Base-by-base conservation (phyloP, 2,888 invertebrate genomes). In the Acronicta psi region DNA sequence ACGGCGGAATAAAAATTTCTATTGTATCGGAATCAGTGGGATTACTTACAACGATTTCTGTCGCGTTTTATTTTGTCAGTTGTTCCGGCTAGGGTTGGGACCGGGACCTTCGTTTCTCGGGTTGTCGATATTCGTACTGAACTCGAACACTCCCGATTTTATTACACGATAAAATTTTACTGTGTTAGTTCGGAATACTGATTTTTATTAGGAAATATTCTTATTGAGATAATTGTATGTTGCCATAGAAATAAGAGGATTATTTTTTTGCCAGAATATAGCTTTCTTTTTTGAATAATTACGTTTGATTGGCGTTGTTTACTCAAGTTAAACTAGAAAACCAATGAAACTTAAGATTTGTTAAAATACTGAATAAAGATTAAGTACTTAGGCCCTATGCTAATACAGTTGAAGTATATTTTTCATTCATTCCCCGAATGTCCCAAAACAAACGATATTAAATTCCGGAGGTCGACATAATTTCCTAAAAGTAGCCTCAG, bases 161-260 rank as follows among this genome's bases (percentile, higher is more conserved):
- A 81, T 78, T 40, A 41, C 47, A 38, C 63, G 50, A 79, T 82
- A 80, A 81, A 80, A 75, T 75, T 81, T 81, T 80, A 81, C 56
- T 75, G 56, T 50, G 47, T 23, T 73, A 79, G 77, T 79, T 75
- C 54, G 57, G 67, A 68, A 65, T 73, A 69, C 65, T 69, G 74
- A 67, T 72, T 73, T 79, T 71, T 74, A 73, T 77, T 65, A 37
- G 51, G 52, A 65, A 72, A 70, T 72, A 69, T 72, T 62, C 59
- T 63, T 73, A 72, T 64, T 68, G 56, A 59, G 47, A 60, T 74
- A 75, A 76, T 75, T 76, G 70, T 74, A 66, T 56, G 62, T 59
- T 60, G 59, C 64, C 46, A 61, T 65, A 41, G 49, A 60, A 75
- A 62, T 65, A 59, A 73, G 60, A 60, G 43, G 25, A 46, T 51